phyloP scores from a whole-genome alignment of 1,140 invertebrate species.

The Drosophila mayri region DNA sequence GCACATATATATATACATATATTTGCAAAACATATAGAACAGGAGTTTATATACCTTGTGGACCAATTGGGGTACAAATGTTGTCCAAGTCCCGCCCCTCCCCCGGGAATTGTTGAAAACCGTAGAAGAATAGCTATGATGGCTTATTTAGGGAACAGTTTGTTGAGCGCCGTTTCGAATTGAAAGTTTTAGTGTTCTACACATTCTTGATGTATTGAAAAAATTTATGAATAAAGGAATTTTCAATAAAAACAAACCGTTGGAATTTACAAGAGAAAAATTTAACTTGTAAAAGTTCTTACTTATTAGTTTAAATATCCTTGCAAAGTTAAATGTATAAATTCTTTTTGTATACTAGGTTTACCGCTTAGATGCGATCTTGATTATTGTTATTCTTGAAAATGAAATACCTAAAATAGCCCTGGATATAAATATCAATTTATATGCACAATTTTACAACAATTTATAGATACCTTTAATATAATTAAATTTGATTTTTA shows the following conservation, averaged over 20 bases:
- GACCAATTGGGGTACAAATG: conserved; percentile 51
- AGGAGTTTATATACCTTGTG: conserved; percentile 44
- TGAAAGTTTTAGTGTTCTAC: conserved; percentile 32
- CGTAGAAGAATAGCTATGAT: neutral
- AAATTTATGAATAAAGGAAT: conserved; percentile 64
- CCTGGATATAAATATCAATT: neutral
- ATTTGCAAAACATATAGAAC: conserved; percentile 12
- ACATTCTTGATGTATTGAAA: conserved; percentile 54
- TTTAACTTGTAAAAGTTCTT: neutral
- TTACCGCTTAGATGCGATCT: neutral
- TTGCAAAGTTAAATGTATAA: conserved; percentile 1
- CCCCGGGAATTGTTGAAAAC: conserved; percentile 36
- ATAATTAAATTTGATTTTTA: neutral
- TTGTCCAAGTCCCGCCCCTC: conserved; percentile 1
- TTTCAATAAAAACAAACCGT: conserved; percentile 47
- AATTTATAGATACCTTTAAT: neutral
- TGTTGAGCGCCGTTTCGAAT: conserved; percentile 45
- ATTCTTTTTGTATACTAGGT: too few relatives aligned
- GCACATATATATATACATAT: conserved; percentile 15
- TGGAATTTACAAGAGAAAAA: neutral
- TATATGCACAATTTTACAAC: neutral
- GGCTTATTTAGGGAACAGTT: conserved; percentile 26
- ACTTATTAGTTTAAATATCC: conserved; percentile 1
- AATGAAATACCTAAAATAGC: too few relatives aligned
- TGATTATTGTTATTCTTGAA: too few relatives aligned